phyloP scores from a whole-genome alignment of 2,888 invertebrate genomes.

The Amorpha juglandis region DNA sequence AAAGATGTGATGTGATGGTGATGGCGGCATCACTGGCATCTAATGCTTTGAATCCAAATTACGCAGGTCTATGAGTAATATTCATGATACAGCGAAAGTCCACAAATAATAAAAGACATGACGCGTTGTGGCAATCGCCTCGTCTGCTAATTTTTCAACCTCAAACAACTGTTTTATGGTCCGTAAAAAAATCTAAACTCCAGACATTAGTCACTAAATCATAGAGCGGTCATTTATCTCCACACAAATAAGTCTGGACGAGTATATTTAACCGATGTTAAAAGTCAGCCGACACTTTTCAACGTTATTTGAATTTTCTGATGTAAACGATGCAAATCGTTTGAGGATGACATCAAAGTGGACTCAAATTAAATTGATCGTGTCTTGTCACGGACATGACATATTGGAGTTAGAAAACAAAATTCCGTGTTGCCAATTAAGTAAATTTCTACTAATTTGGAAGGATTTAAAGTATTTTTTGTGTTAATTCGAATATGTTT shows the following conservation, averaged over 20 bases:
- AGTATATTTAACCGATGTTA: conserved; percentile 22
- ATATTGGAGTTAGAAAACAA: conserved; percentile 15
- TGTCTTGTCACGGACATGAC: conserved; percentile 22
- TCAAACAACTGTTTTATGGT: background rate
- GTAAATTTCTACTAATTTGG: conserved; percentile 8
- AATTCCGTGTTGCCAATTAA: conserved; percentile 19
- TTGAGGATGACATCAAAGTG: conserved; percentile 17
- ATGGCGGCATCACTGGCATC: no score
- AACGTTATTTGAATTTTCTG: conserved; percentile 22
- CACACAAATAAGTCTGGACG: conserved; percentile 19
- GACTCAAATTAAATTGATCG: conserved; percentile 16
- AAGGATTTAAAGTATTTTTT: background rate
- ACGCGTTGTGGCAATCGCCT: background rate
- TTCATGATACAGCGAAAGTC: no score
- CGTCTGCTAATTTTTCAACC: background rate
- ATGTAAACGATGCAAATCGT: conserved; percentile 23
- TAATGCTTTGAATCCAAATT: no score
- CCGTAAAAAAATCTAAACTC: conserved; percentile 9
- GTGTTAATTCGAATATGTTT: background rate
- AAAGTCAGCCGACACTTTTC: conserved; percentile 21
- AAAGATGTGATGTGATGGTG: no score
- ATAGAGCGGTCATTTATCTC: conserved; percentile 21
- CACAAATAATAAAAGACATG: background rate
- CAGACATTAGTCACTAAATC: conserved; percentile 13
- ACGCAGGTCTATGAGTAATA: no score